Evolutionary conservation across 2,113 vertebrate genomes (phyloP), one percentile per base, ranked within the genome.

Genomic region (Daubentonia madagascariensis): DNA sequence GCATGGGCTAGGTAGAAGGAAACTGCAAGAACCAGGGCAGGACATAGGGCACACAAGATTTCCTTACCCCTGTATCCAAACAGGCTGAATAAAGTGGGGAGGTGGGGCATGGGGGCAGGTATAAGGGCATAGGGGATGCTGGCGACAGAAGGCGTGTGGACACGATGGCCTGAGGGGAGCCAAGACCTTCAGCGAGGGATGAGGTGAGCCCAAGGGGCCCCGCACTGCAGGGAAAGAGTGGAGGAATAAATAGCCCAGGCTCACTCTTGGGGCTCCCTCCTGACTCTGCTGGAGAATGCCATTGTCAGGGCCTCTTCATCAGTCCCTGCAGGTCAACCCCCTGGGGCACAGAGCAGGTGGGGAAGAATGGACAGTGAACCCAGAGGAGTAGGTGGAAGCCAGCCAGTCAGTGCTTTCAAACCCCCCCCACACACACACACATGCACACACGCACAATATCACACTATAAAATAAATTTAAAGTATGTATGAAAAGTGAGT

Each of bases 181-280:
- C 7, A 17, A 57, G 35, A 16, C 6, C 54, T 43, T 63, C 40
- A 40, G 1, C 8, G n/a, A 61, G 12, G 10, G 22, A 57, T 17
- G 28, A 25, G n/a, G 18, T 28, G 35, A 35, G 16, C 4, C 11
- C 32, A 43, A 48, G 3, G 11, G 25, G 3, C 30, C 43, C 40
- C 32, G 20, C 37, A 4, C 11, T 50, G 1, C 13, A 61, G 28
- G 45, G 30, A 63, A 61, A 88, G n/a, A 85, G 63, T 2, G 18
- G 50, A 35, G 3, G 10, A 40, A 23, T 2, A 18, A 50, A 8
- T 0, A 54, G 9, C 20, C 17, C 28, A 50, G 43, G 76, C 25
- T 88, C 23, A 10, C 6, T 17, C 2, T 10, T 0, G 2, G 11
- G 2, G 6, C 0, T 59, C 8, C 1, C 13, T 61, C 1, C 12